Base-by-base conservation (phyloP, 2,113 vertebrate species). In the Salvelinus fontinalis region DNA sequence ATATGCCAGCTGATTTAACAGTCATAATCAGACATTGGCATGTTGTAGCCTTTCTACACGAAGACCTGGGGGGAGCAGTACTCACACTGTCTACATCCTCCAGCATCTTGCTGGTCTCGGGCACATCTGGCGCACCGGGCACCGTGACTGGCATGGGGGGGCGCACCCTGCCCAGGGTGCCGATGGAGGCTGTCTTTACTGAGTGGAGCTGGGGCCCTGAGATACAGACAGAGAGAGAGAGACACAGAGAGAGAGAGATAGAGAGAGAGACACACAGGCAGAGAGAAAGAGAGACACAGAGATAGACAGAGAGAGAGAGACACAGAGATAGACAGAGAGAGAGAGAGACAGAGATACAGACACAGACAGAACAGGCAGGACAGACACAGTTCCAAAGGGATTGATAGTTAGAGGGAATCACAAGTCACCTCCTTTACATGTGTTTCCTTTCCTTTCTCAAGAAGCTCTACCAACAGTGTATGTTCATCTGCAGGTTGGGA, bases 181-280 rank as follows among this genome's bases (percentile, higher is more conserved):
- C 97, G 0, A 99, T 96, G 27, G 95, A 99, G 4, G 98, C 98
- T 0, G 97, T 99, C 95, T 99, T 99, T 96, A 76, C 65, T 95
- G 91, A 80, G 95, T 91, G 51, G 92, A 93, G 13, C 7, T 22
- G 59, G 59, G 95, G 85, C 78, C 93, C 97, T 97, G 86, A 44
- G 85, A 87, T 0, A 26, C 39, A 66, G 5, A 65, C 26, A 75
- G 49, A 79, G 3, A 71, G 39, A 8, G 29, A 67, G 27, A 64
- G 2, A 51, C 12, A 49, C 12, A 14, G 48, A 14, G 1, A 51
- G 48, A 51, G 3, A 51, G 2, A 13, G 48, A 51, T 11, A 49
- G 12, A 31, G 4, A 31, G 31, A 4, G 31, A 31, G 31, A 31
- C 4, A 39, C 39, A 0, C 8, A 39, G 34, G 2, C 1, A 39